Evolutionary conservation across 2,113 vertebrate species (phyloP), one percentile per base, ranked within the genome.

Genomic region (Felis chaus): DNA sequence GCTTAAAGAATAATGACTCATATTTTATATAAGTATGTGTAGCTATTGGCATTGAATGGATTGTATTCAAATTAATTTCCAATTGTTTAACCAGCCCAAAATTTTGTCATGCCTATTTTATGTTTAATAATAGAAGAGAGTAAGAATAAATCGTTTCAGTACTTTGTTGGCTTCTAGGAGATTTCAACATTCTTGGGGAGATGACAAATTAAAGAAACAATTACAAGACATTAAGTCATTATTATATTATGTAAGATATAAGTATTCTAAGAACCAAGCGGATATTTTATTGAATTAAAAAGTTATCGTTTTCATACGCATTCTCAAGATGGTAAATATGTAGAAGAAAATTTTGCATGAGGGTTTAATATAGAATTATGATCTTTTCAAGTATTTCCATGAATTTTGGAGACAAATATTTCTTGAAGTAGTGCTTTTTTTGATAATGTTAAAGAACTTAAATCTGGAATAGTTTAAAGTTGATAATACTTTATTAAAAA

Each of bases 231-330:
- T 78, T 74, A 92, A 88, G 25, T 91, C 66, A 89, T 89, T 73
- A 53, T 69, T 73, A 61, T 65, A 73, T 73, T 91, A 69, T 65
- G 1, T 50, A 95, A 69, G 3, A 95, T 69, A n/a, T 65, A 90
- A 91, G 3, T 69, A 31, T 12, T 80, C 14, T 63, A 61, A 36
- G 41, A 85, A 50, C 16, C 27, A 91, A 93, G 19, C 55, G 14
- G 7, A 31, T 93, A 68, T 85, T 29, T 76, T 53, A 87, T n/a
- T 81, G 36, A 95, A 93, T 74, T 93, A 93, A 84, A 81, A 89
- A 68, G 11, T n/a, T 90, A 81, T 33, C 91, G 7, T 61, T 86
- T 81, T 57, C 11, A 61, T 15, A 29, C 92, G 10, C 5, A 63
- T 87, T 93, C 95, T 13, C 6, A 97, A 92, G 23, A 85, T 87